Conservation (phyloP, 2,797 vertebrate species). For the Distichodus sexfasciatus region DNA sequence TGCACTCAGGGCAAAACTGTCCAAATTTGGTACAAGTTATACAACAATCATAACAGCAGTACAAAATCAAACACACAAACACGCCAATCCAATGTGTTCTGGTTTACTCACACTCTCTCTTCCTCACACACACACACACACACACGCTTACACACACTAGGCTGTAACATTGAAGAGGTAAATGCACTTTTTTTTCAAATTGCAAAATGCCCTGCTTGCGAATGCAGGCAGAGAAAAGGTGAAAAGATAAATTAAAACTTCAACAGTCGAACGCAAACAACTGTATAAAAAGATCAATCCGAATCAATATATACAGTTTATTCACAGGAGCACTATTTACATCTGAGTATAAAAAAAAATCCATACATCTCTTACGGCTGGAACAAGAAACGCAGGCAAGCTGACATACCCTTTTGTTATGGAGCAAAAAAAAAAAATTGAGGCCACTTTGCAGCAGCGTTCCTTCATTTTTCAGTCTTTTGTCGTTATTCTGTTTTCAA, state of each 20-base stretch:
- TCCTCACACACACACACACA: neutral
- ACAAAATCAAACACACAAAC: no score
- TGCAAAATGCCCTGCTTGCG: slow-evolving; percentile 66
- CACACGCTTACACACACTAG: slow-evolving; percentile 1
- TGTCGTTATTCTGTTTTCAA: no score
- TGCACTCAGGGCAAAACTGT: no score
- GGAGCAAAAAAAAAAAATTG: neutral
- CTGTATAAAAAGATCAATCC: slow-evolving; percentile 70
- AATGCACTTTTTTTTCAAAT: slow-evolving; percentile 79
- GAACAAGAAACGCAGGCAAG: slow-evolving; percentile 65
- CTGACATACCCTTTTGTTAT: no score
- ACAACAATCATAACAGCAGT: no score
- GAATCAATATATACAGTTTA: slow-evolving; percentile 76
- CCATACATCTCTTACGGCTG: slow-evolving; percentile 73
- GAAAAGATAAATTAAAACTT: slow-evolving; percentile 56
- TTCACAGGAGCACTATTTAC: slow-evolving; percentile 75
- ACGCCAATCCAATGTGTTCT: no score
- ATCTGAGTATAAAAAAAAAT: slow-evolving; percentile 69
- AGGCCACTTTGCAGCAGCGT: slow-evolving; percentile 12
- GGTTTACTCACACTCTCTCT: slow-evolving; percentile 37
- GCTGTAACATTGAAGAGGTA: slow-evolving; percentile 52
- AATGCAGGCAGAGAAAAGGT: slow-evolving; percentile 58
- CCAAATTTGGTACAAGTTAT: no score
- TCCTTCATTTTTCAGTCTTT: slow-evolving; percentile 14
- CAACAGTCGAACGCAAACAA: slow-evolving; percentile 65